Percentiles rank a stretch among this genome's conserved stretches.
Evolutionary conservation across 2,888 invertebrate genomes (phyloP).

Genomic region (Drosophila anceps): DNA sequence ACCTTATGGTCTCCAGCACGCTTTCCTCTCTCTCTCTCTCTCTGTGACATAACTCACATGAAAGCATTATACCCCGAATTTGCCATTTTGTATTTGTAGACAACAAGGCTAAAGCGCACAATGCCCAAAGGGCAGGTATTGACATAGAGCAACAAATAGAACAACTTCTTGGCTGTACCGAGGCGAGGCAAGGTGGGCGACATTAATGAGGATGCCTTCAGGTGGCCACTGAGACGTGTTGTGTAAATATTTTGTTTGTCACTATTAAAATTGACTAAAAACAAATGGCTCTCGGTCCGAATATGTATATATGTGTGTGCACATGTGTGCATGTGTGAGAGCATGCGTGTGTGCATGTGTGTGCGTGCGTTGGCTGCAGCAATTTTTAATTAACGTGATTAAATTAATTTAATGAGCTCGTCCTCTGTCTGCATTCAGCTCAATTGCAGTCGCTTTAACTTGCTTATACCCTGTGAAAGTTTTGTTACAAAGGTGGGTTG

Average conservation of each 20-base stretch:
- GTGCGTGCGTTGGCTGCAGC: constrained; percentile 34
- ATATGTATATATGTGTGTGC: neutral
- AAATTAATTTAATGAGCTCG: constrained; percentile 74
- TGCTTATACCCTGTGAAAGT: constrained; percentile 14
- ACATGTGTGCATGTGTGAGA: neutral
- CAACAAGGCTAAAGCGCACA: constrained; percentile 14
- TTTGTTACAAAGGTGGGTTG: neutral
- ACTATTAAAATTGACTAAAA: constrained; percentile 77
- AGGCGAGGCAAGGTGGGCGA: neutral
- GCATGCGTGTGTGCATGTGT: constrained; percentile 12
- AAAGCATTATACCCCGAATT: neutral
- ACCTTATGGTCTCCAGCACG: neutral
- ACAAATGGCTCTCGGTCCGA: constrained; percentile 43
- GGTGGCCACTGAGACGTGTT: constrained; percentile 58
- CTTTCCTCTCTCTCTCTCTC: neutral
- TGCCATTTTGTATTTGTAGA: constrained; percentile 21
- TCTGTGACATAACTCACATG: neutral
- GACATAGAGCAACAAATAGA: constrained; percentile 36
- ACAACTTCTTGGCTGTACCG: constrained; percentile 2
- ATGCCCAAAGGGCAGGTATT: constrained; percentile 52
- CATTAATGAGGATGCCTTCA: constrained; percentile 47
- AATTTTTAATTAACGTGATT: constrained; percentile 75
- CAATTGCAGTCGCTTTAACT: constrained; percentile 29
- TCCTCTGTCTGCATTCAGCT: constrained; percentile 20
- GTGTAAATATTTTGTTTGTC: constrained; percentile 78